Evolutionary conservation across 2,888 invertebrate genomes (phyloP).

Genomic region (Drosophila birchii): DNA sequence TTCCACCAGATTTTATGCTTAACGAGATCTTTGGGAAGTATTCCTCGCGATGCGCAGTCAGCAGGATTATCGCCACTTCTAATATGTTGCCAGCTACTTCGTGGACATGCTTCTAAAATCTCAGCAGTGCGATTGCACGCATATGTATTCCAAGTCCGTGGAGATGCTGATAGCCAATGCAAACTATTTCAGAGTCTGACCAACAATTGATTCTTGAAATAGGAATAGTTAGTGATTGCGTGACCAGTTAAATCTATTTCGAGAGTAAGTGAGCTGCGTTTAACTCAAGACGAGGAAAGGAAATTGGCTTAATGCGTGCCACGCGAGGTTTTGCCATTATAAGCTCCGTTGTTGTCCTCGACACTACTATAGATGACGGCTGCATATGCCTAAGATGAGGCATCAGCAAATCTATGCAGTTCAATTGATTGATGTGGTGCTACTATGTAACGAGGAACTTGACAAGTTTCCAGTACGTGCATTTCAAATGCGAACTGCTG

Average conservation of each 20-base stretch:
- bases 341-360: neutral
- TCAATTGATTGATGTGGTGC: neutral
- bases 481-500: no score
- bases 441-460: no score
- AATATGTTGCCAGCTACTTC: neutral
- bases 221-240: neutral
- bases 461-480: no score
- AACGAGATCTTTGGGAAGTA: neutral
- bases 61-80: neutral
- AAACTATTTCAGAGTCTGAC: constrained; percentile 4
- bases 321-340: neutral
- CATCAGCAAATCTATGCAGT: neutral
- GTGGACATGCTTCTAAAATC: neutral
- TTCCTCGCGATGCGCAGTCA: neutral
- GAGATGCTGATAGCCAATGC: constrained; percentile 7
- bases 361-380: constrained; percentile 6
- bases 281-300: no score
- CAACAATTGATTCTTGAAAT: constrained; percentile 2
- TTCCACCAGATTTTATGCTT: neutral
- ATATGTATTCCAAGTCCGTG: constrained; percentile 3
- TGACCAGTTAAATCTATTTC: neutral
- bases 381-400: neutral
- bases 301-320: neutral
- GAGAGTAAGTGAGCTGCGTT: neutral
- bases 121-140: neutral